Base-by-base conservation (phyloP, 2,888 invertebrate genomes). In the Gymnosoma rotundatum region DNA sequence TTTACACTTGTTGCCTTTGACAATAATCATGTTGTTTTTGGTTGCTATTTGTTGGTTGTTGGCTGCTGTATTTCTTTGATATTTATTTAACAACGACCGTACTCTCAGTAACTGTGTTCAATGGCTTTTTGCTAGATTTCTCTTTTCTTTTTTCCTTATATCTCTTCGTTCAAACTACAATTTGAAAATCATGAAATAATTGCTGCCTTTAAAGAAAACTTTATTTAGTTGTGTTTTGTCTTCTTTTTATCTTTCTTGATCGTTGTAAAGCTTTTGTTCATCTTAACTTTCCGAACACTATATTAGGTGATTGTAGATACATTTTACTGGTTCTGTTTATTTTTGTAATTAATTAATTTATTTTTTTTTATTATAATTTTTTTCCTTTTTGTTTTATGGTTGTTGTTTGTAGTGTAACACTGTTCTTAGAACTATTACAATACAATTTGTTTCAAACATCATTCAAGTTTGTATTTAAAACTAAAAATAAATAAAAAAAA, bases 171-270 rank as follows among this genome's bases (percentile, higher is more conserved):
- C 67, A 61, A 75, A 70, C 72, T 75, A 61, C 83, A 80, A 80
- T 83, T 80, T 76, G 63, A 81, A 78, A 81, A 73, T 78, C 76
- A 73, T 81, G 78, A 78, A 84, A 80, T 74, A 81, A 69, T 84
- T 73, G 81, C 74, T 78, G 73, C 63, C 78, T 81, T 58, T 58
- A 74, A 81, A 78, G 67, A 63, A 84, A 84, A 81, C 69, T 81
- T 70, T 67, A 74, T 73, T 73, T 64, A 66, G 67, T 56, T 78
- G 48, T 32, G 10, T 64, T 61, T 38, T 61, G 7, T 32, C 8
- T 64, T 74, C 20, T 60, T 45, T 56, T 61, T 64, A 38, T 25
- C 64, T 72, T 38, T 21, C 38, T 60, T 42, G 64, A 64, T 75
- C 36, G 25, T 75, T 75, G 32, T 32, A 5, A n/a, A 50, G 18